Evolutionary conservation across 1,140 invertebrate species (phyloP), one percentile per base, ranked within the genome.

Genomic region (Drosophila littoralis): DNA sequence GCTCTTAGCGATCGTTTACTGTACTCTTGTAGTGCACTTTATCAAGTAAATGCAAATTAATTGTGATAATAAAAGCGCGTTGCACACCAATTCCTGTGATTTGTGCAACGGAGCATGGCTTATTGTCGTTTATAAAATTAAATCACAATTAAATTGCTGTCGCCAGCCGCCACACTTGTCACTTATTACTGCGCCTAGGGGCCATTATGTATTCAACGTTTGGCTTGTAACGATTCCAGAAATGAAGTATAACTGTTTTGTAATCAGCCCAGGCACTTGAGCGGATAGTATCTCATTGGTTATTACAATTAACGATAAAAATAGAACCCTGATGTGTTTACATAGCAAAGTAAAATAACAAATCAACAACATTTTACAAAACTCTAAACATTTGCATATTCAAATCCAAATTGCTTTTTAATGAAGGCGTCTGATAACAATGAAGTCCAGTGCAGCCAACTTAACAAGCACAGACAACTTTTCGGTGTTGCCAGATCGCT

Each of bases 141-240:
- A 67, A 75, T 48, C 63, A 75, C 59, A 78, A 79, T 78, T 78
- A 33, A 82, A 70, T 66, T 59, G 48, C 38, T 57, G 43, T 55
- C 46, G 48, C 35, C 48, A 50, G 15, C 54, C 48, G 15, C 54
- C 48, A 43, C 69, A 52, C 57, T 58, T 72, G 57, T 38, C 36
- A 40, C 42, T 40, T 48, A 32, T 55, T n/a, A 52, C 52, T 36
- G 54, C 61, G 61, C 61, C 46, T 79, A 8, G 43, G 77, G 22
- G 7, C 35, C 1, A 28, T 28, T 28, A 28, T 28, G 22, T 6
- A 28, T 28, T 28, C 3, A 28, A 28, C 22, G 22, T 28, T 28
- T 28, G 22, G 36, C 8, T 38, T 10, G 17, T 22, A 6, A 33
- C 45, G 45, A 28, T 17, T 5, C 7, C 33, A 17, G 36, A 61